These are phyloP conservation scores for Sylvilagus floridanus DNA, from an alignment of 2,797 vertebrate species.

Conservation along the genomic window DNA sequence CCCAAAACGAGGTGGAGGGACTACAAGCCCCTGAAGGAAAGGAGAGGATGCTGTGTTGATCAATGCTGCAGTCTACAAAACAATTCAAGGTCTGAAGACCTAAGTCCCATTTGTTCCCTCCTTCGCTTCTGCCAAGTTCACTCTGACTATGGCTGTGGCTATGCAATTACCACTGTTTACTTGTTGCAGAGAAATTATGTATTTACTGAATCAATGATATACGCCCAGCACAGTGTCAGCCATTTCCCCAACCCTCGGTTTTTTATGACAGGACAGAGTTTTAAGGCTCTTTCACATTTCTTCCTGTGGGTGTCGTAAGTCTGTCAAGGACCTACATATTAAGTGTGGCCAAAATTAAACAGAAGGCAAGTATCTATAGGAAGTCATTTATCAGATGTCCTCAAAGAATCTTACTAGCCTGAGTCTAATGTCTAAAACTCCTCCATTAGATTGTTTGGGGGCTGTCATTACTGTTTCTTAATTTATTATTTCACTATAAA, in stretches of 20 bases:
- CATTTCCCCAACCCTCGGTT: slow-evolving; percentile 14
- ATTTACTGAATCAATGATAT: neutral
- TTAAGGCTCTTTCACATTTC: neutral
- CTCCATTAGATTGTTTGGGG: slow-evolving; percentile 30
- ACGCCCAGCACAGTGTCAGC: neutral
- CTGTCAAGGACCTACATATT: neutral
- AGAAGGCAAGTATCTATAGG: slow-evolving; percentile 32
- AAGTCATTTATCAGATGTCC: slow-evolving; percentile 41
- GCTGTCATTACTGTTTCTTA: slow-evolving; percentile 17
- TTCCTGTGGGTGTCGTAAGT: neutral
- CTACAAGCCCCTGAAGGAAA: neutral
- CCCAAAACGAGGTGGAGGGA: neutral
- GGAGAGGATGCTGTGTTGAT: neutral
- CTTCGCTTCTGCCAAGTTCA: neutral
- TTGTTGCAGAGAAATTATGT: neutral
- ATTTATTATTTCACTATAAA: slow-evolving; percentile 54
- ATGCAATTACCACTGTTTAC: neutral
- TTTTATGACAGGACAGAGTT: neutral
- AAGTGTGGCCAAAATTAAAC: slow-evolving; percentile 27
- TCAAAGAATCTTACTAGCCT: slow-evolving; percentile 24
- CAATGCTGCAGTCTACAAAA: neutral
- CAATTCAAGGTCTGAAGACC: neutral
- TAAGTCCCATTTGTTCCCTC: neutral
- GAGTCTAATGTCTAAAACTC: neutral
- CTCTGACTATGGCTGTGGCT: neutral